Conservation (phyloP, 2,113 vertebrate species). For the Cyprinodon variegatus region DNA sequence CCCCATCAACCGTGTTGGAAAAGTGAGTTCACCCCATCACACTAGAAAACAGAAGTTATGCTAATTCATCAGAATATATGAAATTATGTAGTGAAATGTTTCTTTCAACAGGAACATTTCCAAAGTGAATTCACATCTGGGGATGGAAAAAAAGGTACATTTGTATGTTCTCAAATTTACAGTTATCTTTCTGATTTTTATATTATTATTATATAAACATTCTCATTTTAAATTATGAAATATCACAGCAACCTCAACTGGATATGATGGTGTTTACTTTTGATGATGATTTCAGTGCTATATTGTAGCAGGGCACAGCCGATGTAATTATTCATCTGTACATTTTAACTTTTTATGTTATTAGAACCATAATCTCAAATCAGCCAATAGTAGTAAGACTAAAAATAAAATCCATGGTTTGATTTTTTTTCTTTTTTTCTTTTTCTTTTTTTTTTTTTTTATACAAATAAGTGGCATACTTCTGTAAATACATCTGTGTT, state of each 20-base stretch:
- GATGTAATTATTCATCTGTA: background rate
- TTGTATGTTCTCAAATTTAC: background rate
- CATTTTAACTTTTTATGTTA: background rate
- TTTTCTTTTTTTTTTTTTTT: too few species aligned
- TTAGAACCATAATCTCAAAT: background rate
- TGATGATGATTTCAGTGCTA: background rate
- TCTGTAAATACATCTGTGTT: too few species aligned
- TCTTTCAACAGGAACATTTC: conserved; percentile 85
- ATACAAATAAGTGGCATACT: too few species aligned
- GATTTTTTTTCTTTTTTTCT: too few species aligned
- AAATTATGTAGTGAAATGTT: background rate
- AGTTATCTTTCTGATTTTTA: too few species aligned
- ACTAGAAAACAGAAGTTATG: background rate
- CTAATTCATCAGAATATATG: background rate
- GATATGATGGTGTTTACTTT: background rate
- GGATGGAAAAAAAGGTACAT: conserved; percentile 89
- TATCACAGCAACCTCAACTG: background rate
- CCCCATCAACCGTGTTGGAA: conserved; percentile 94
- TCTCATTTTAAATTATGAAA: background rate
- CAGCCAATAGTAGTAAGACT: background rate
- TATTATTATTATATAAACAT: background rate
- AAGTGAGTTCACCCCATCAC: conserved; percentile 73
- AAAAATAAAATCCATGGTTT: too few species aligned
- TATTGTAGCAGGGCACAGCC: background rate
- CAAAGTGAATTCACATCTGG: conserved; percentile 94